Percentiles rank a stretch among this genome's conserved stretches.
phyloP scores from a whole-genome alignment of 2,797 vertebrate species.

The Leontopithecus rosalia region DNA sequence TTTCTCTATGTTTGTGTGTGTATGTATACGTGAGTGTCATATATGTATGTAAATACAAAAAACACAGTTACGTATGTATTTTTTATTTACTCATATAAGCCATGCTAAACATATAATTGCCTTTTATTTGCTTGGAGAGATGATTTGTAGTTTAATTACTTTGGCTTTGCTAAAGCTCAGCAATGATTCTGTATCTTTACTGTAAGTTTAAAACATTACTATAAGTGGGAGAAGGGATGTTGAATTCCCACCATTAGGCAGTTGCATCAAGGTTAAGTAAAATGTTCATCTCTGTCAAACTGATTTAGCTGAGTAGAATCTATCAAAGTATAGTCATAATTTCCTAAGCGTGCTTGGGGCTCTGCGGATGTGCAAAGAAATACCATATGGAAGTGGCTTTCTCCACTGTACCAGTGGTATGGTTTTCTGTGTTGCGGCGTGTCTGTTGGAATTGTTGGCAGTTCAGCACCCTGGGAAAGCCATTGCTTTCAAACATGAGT shows the following conservation, averaged over 20 bases:
- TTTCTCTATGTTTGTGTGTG: not conserved
- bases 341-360: conserved; percentile 27
- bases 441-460: conserved; percentile 85
- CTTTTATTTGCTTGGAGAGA: not conserved
- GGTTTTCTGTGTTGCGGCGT: conserved; percentile 64
- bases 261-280: not conserved
- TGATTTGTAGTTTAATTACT: not conserved
- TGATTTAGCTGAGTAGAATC: conserved; percentile 53
- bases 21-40: not conserved
- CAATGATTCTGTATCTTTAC: fast-evolving
- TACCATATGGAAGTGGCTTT: conserved; percentile 86
- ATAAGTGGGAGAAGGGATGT: fast-evolving
- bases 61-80: not conserved
- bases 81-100: not conserved
- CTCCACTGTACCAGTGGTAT: conserved; percentile 79
- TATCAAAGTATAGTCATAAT: conserved; percentile 7
- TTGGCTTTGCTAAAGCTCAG: not conserved
- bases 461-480: conserved; percentile 84
- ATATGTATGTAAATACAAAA: not conserved
- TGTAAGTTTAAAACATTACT: not conserved
- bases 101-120: not conserved
- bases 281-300: conserved; percentile 41
- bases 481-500: conserved; percentile 90
- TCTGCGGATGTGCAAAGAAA: not conserved
- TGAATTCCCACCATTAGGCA: not conserved